Base-by-base conservation (phyloP, 2,113 vertebrate species). In the Hippolais icterina region DNA sequence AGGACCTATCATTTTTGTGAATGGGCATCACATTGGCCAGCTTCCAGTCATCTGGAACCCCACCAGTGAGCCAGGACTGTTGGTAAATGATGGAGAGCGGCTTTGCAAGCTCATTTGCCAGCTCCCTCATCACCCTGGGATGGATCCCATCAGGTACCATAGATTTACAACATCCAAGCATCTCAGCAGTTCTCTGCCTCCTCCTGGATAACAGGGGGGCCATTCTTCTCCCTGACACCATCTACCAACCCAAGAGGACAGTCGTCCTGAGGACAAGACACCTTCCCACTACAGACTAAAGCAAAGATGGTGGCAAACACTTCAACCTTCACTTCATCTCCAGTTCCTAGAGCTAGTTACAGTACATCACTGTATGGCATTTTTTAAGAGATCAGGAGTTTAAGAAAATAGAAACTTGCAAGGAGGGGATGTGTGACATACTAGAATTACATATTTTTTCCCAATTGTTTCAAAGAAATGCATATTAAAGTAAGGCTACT, bases 401-500 rank as follows among this genome's bases (percentile, higher is more conserved):
- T 0, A 74, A 10, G 13, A 35, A 90, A 78, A 56, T 4, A 11
- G 27, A 59, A 95, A 74, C 24, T 49, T 69, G 18, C 14, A 85
- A 90, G 31, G n/a, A 84, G 57, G n/a, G 1, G 8, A 53, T 37
- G 11, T 1, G 0, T 2, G 1, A 66, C 1, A 3, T 27, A 29
- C 22, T 8, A 33, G 18, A 69, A 81, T 44, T 33, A 17, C 16
- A 29, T 12, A 11, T 53, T 79, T 56, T 56, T 56, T 5, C 13
- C 17, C 16, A 64, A 49, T 18, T 74, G 16, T 81, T 81, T 11
- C 12, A 9, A 12, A 46, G 54, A 86, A 77, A 4, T 9, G 29
- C 11, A 9, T 60, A 42, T 42, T 64, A 20, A 64, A 81, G 25
- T n/a, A 65, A 92, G 41, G 18, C 6, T 71, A 46, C 29, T 52